These are phyloP conservation scores for Sebastes trivittatus DNA, from an alignment of 2,797 vertebrate genomes.

Conservation along the genomic window DNA sequence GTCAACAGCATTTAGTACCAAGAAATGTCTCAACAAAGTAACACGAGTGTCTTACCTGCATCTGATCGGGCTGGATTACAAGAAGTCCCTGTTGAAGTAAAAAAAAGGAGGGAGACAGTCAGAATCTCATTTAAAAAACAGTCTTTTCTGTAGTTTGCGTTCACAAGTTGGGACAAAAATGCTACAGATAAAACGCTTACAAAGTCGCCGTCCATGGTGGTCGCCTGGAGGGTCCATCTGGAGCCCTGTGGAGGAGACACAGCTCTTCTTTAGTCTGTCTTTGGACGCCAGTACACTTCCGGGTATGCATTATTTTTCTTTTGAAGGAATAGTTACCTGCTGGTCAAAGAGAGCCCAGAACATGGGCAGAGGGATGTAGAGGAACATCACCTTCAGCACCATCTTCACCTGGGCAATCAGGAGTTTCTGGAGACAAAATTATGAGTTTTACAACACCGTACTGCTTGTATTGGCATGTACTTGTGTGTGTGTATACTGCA, in stretches of 20 bases:
- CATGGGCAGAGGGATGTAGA: slow-evolving; percentile 96
- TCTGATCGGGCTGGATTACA: slow-evolving; percentile 92
- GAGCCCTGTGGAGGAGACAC: slow-evolving; percentile 85
- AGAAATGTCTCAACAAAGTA: background rate
- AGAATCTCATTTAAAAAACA: background rate
- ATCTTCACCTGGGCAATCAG: slow-evolving; percentile 94
- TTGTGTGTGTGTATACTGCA: too few relatives aligned
- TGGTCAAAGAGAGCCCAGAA: slow-evolving; percentile 98
- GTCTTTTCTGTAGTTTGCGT: background rate
- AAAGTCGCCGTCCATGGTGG: slow-evolving; percentile 90
- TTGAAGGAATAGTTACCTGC: slow-evolving; percentile 82
- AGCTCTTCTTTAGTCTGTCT: background rate
- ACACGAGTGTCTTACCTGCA: slow-evolving; percentile 87
- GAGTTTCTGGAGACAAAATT: slow-evolving; percentile 81
- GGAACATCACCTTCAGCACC: slow-evolving; percentile 92
- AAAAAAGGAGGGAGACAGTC: background rate
- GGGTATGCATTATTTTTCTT: background rate
- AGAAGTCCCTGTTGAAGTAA: slow-evolving; percentile 81
- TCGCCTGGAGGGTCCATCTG: slow-evolving; percentile 97
- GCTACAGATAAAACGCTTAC: slow-evolving; percentile 78
- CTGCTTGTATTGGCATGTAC: background rate
- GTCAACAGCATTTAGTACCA: background rate
- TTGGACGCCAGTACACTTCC: background rate
- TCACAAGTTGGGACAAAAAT: too few relatives aligned
- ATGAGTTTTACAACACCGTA: background rate